These are phyloP conservation scores for Numenius arquata DNA, from an alignment of 2,113 vertebrate species.

Conservation along the genomic window DNA sequence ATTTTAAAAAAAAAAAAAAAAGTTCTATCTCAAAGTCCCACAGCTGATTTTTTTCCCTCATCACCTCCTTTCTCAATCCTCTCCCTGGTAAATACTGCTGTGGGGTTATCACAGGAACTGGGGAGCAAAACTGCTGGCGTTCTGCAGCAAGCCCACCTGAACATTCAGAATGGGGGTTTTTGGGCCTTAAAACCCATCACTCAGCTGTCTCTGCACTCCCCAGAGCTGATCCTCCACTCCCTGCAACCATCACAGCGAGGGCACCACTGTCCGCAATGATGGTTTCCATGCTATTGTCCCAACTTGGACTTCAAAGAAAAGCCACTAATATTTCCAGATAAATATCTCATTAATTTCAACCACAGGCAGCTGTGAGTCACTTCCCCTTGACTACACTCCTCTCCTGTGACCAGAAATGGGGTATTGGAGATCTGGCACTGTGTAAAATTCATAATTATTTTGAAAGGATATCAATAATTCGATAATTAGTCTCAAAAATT, in stretches of 20 bases:
- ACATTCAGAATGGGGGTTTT: not conserved
- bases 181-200: not conserved
- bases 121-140: not conserved
- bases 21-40: not conserved
- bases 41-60: not conserved
- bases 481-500: not conserved
- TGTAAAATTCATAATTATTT: not conserved
- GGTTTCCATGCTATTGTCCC: not conserved
- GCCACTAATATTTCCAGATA: slow-evolving; percentile 8
- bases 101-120: not conserved
- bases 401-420: not conserved
- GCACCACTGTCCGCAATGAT: fast-evolving
- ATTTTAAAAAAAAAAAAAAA: not conserved
- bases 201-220: not conserved
- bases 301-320: not conserved
- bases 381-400: slow-evolving; percentile 18
- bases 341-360: slow-evolving; percentile 40
- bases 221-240: not conserved
- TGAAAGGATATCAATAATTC: not conserved
- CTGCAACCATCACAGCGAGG: not conserved
- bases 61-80: not conserved
- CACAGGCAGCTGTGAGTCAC: slow-evolving; percentile 40
- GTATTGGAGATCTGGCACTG: not conserved
- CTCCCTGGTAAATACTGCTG: not conserved
- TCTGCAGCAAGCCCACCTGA: not conserved